Base-by-base conservation (phyloP, 2,888 invertebrate genomes). In the Polyommatus iphigenia region DNA sequence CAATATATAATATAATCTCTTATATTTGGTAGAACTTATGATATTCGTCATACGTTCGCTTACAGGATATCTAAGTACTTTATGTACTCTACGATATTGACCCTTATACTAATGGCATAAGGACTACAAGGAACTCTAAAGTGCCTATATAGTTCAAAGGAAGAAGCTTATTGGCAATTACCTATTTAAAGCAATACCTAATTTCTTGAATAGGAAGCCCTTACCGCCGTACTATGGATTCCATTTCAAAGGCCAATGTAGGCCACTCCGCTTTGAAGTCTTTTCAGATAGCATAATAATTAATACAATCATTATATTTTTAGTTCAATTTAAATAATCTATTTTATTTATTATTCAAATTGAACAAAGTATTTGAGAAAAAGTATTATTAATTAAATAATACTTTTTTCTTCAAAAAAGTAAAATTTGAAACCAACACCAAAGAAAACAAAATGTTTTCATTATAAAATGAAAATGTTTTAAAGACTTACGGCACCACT, bases 171-270 rank as follows among this genome's bases (percentile, higher is more conserved):
- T 67, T 29, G 67, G 29, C 67, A 29, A 67, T 67, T 67, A 67
- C 6, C 67, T 32, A 67, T 4, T 67, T 13, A 15, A 67, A 18
- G 18, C 67, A 67, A 32, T 67, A 67, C 67, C 67, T 67, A 29
- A 67, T 67, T 67, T 67, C 29, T 32, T 67, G 67, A 67, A 67
- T 67, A 32, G 67, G 32, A 67, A 67, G 67, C 67, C 67, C 67
- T 67, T 18, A 24, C 24, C 67, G 29, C 4, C 67, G 29, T 67
- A 67, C 67, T 67, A 67, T 67, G 67, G 67, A 32, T 67, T 67
- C 67, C 18, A 32, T 67, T 67, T 32, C 15, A 67, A 67, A 29
- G 67, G 67, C 67, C 29, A 32, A 18, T 32, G 67, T 32, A 67
- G 67, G 29, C 15, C 67, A 5, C 29, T 13, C 32, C 13, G 15